Conservation (phyloP, 2,888 invertebrate genomes). For the Branchellion lobata region DNA sequence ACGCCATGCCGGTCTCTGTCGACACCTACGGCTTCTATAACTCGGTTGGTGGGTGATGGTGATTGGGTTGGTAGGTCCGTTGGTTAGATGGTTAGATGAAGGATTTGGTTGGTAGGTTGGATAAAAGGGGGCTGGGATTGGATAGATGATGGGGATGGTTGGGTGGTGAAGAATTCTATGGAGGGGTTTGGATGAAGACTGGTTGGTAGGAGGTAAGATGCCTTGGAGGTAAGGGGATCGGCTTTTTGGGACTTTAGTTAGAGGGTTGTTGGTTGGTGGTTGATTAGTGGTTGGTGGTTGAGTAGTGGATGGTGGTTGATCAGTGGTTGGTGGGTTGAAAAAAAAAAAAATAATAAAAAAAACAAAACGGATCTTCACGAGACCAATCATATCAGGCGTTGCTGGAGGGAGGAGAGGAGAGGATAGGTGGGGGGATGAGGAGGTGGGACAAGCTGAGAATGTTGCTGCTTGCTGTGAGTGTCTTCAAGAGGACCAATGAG, state of each 20-base stretch:
- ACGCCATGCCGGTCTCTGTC: slow-evolving; percentile 16
- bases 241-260: too few relatives aligned
- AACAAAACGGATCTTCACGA: not conserved
- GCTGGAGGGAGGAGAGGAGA: not conserved
- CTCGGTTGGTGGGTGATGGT: slow-evolving; percentile 19
- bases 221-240: too few relatives aligned
- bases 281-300: too few relatives aligned
- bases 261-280: too few relatives aligned
- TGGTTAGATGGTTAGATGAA: too few relatives aligned
- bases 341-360: not conserved
- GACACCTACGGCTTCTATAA: slow-evolving; percentile 42
- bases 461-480: not conserved
- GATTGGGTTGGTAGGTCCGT: too few relatives aligned
- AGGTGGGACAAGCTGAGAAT: not conserved
- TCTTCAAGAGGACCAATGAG: not conserved
- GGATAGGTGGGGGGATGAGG: not conserved
- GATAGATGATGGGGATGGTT: too few relatives aligned
- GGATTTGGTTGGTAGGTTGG: too few relatives aligned
- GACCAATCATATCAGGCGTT: not conserved
- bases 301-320: not conserved
- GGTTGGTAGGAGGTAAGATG: too few relatives aligned
- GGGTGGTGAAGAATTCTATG: too few relatives aligned
- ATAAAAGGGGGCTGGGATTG: too few relatives aligned
- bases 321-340: not conserved
- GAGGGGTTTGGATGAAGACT: too few relatives aligned